Base-by-base conservation (phyloP, 2,888 invertebrate genomes). In the Blastobasis adustella region DNA sequence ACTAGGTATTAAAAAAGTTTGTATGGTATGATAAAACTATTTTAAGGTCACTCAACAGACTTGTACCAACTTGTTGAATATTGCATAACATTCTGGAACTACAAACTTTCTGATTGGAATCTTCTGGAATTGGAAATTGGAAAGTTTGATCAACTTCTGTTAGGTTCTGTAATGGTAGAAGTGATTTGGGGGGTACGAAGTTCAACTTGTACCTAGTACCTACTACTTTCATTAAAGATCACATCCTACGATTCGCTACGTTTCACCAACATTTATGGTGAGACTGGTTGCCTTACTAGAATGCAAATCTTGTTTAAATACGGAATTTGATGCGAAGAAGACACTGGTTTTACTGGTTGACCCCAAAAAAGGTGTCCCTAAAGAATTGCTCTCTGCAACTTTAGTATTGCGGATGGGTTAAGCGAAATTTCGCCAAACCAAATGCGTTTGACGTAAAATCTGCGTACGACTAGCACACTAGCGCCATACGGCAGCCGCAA, bases 291-390 rank as follows among this genome's bases (percentile, higher is more conserved):
- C 62, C 54, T 75, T 23, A 23, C 23, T 23, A 23, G 23, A 23
- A 74, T 77, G 76, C 71, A 73, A 79, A 79, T 73, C 66, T 54
- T 23, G 64, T 56, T 59, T 64, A 66, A 68, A 70, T 63, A 69
- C 56, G 59, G 59, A 66, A 69, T 76, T 76, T 72, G 23, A 23
- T 66, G 65, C 65, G 60, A 71, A 75, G 69, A 73, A 73, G 75
- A 77, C 75, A 76, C 77, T 81, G 81, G 77, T 74, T 82, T 81
- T 81, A 74, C 76, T 79, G 79, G 75, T 72, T 85, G 84, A 83
- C 87, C 82, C 72, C n/a, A n/a, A 77, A 79, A 86, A 82, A 75
- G 59, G 56, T 56, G 55, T 53, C 64, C 65, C 44, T 71, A 66
- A 62, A 23, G 23, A n/a, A n/a, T n/a, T n/a, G n/a, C n/a, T 3